Evolutionary conservation across 2,113 vertebrate genomes (phyloP), one percentile per base, ranked within the genome.

Genomic region (Crotalus helleri): DNA sequence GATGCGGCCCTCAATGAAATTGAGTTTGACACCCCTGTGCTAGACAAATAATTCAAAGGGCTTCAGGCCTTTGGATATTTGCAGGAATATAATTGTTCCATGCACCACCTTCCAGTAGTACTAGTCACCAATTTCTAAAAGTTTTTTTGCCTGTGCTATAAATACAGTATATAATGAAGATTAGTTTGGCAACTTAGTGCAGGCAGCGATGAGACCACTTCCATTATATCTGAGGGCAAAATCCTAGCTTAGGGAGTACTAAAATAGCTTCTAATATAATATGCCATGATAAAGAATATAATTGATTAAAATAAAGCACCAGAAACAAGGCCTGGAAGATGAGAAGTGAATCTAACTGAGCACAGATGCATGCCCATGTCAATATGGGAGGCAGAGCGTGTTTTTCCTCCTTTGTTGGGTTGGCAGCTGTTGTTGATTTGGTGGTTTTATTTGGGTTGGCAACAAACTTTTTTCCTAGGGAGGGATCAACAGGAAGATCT

Each of bases 71-170:
- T 69, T 15, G 29, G 58, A 24, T 85, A 94, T 33, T 89, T 90
- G 91, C 87, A 81, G 90, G 15, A 10, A 89, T 94, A 54, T 90
- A 93, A 95, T 51, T n/a, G 17, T 26, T 90, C 91, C 33, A n/a
- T 19, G 89, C 39, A 7, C 90, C 26, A 92, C n/a, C 23, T 93
- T 81, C 69, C 15, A 81, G 2, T 81, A 81, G 19, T 93, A 51
- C 74, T 53, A 64, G 39, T 89, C 21, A 90, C 64, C 29, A 15
- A 85, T 85, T 89, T 92, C 24, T 15, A 59, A 85, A 85, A 85
- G 24, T 51, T 85, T 10, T 91, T 92, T 92, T 92, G 0, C 61
- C 90, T 2, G 5, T 87, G 87, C 59, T 29, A 55, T 21, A 89
- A 74, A 81, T 49, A 90, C 91, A 21, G 55, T 90, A 0, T 1